Conservation (phyloP, 2,888 invertebrate species). For the Meliscaeva auricollis region DNA sequence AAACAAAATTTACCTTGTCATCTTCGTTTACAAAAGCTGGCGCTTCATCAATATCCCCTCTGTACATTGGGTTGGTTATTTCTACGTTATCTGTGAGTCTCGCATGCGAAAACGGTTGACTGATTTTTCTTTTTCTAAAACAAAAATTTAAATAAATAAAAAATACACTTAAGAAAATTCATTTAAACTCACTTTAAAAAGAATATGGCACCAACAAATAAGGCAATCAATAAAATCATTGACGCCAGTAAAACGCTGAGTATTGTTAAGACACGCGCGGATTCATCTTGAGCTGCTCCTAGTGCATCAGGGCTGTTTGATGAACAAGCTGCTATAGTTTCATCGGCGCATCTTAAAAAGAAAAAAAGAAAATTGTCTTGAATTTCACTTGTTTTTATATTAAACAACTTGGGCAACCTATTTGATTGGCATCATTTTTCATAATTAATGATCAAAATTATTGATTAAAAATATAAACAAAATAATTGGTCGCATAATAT, state of each 20-base stretch:
- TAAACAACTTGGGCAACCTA: no score
- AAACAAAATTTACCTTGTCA: slow-evolving; percentile 85
- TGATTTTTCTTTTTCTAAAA: slow-evolving; percentile 85
- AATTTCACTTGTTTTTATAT: no score
- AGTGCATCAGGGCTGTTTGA: slow-evolving; percentile 82
- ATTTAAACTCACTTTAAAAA: slow-evolving; percentile 84
- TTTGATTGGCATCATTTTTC: no score
- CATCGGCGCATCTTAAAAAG: slow-evolving; percentile 80
- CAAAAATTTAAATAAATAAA: no score
- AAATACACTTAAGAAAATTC: neutral
- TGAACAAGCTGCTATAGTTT: slow-evolving; percentile 81
- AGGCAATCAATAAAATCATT: slow-evolving; percentile 79
- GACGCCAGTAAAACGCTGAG: slow-evolving; percentile 81
- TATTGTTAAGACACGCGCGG: slow-evolving; percentile 80
- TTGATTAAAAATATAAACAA: no score
- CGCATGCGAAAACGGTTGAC: slow-evolving; percentile 90
- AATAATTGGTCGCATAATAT: no score
- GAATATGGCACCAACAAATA: slow-evolving; percentile 82
- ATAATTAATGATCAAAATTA: no score
- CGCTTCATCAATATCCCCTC: slow-evolving; percentile 89
- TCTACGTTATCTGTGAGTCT: slow-evolving; percentile 93
- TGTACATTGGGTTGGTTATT: slow-evolving; percentile 94
- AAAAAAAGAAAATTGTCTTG: neutral
- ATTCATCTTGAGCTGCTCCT: slow-evolving; percentile 79
- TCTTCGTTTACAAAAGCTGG: slow-evolving; percentile 85